These are phyloP conservation scores for Lymantria dispar DNA, from an alignment of 2,888 invertebrate species.

Conservation along the genomic window DNA sequence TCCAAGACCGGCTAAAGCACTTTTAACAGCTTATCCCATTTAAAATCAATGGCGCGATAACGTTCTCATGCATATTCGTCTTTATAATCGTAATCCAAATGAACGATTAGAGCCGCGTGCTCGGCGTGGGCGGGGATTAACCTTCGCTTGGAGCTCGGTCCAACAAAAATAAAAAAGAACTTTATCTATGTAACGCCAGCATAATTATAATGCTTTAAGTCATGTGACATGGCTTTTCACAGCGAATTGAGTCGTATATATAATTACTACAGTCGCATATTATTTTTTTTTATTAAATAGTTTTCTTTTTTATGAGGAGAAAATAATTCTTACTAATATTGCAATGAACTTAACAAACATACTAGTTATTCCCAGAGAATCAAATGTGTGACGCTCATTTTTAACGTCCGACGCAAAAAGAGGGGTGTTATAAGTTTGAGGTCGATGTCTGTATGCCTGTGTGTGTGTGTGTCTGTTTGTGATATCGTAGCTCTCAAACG, in stretches of 20 bases:
- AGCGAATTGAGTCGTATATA: slow-evolving; percentile 47
- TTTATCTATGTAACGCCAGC: slow-evolving; percentile 58
- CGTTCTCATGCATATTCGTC: slow-evolving; percentile 68
- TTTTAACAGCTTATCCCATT: slow-evolving; percentile 62
- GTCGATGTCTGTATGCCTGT: too few relatives aligned
- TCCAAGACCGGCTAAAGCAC: slow-evolving; percentile 28
- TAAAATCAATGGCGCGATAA: slow-evolving; percentile 68
- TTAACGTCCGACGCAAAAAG: too few relatives aligned
- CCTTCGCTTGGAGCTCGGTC: slow-evolving; percentile 42
- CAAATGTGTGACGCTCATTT: too few relatives aligned
- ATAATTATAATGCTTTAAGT: slow-evolving; percentile 68
- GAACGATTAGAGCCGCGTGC: slow-evolving; percentile 67
- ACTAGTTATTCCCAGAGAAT: too few relatives aligned
- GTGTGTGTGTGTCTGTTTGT: too few relatives aligned
- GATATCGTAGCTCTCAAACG: too few relatives aligned
- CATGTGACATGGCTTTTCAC: slow-evolving; percentile 55
- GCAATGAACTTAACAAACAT: too few relatives aligned
- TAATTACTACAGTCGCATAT: not conserved
- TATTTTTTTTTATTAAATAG: not conserved
- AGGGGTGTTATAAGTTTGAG: too few relatives aligned
- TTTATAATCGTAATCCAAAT: slow-evolving; percentile 70
- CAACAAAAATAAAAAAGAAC: slow-evolving; percentile 42
- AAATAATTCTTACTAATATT: not conserved
- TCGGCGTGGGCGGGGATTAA: slow-evolving; percentile 68
- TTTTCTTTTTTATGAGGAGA: not conserved